These are phyloP conservation scores for Sebastes matsubarae DNA, from an alignment of 2,797 vertebrate genomes.

Conservation along the genomic window DNA sequence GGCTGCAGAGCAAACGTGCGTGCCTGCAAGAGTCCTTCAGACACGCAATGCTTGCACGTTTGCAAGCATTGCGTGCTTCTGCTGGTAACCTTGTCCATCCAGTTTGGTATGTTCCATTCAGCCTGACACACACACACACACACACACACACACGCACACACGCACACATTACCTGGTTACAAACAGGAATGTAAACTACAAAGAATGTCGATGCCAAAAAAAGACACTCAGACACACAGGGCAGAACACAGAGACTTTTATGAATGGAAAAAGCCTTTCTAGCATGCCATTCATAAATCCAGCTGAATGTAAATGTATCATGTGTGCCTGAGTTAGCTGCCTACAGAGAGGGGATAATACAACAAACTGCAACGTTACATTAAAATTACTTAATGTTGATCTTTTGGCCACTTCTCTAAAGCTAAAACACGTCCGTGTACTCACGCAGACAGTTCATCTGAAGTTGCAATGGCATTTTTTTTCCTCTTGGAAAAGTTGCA, in stretches of 20 bases:
- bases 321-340: not conserved
- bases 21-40: conserved; percentile 39
- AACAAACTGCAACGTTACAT: not conserved
- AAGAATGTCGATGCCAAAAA: conserved; percentile 61
- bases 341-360: not conserved
- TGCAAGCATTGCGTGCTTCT: conserved; percentile 64
- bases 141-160: not conserved
- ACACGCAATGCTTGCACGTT: not conserved
- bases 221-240: conserved; percentile 14
- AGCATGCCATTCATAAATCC: conserved; percentile 80
- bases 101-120: conserved; percentile 78
- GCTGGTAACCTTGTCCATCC: conserved; percentile 72
- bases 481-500: conserved; percentile 7
- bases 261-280: conserved; percentile 72
- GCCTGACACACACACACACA: conserved; percentile 44
- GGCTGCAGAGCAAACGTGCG: conserved; percentile 10
- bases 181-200: conserved; percentile 82
- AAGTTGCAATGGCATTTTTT: not conserved
- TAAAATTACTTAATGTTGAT: not conserved
- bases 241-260: conserved; percentile 62
- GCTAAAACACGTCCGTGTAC: not conserved
- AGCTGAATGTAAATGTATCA: conserved; percentile 14
- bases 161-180: conserved; percentile 65
- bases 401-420: not conserved
- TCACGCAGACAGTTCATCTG: not conserved